Evolutionary conservation across 2,888 invertebrate species (phyloP).

Genomic region (Athetis lepigone): DNA sequence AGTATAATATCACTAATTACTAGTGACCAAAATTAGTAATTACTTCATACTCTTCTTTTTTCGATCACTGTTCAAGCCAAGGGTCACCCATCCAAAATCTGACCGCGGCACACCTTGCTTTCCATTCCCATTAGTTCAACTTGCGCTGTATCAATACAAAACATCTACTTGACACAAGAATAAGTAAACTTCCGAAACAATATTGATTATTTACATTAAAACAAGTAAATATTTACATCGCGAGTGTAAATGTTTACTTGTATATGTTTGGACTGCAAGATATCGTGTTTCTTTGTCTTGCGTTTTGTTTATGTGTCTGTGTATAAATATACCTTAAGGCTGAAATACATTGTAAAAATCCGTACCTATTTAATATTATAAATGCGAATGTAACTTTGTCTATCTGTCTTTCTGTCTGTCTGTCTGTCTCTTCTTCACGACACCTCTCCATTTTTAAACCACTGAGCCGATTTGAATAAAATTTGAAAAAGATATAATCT

Average conservation of each 20-base stretch:
- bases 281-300: conserved; percentile 32
- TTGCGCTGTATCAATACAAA: not conserved
- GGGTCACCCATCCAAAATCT: too few relatives aligned
- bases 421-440: too few relatives aligned
- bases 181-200: conserved; percentile 46
- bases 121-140: not conserved
- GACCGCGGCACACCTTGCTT: not conserved
- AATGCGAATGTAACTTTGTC: too few relatives aligned
- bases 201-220: conserved; percentile 34
- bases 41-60: too few relatives aligned
- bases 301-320: not conserved
- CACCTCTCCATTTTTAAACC: too few relatives aligned
- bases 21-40: too few relatives aligned
- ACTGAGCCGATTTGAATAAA: too few relatives aligned
- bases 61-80: too few relatives aligned
- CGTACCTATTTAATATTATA: too few relatives aligned
- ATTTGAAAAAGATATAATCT: too few relatives aligned
- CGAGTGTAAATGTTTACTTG: conserved; percentile 11
- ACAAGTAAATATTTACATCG: conserved; percentile 46
- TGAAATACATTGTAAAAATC: not conserved
- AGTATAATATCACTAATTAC: too few relatives aligned
- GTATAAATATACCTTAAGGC: conserved; percentile 2
- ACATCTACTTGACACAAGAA: conserved; percentile 18
- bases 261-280: conserved; percentile 1
- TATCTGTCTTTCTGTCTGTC: too few relatives aligned